Percentiles rank a stretch among this genome's conserved stretches.
Evolutionary conservation across 2,797 vertebrate genomes (phyloP).

Genomic region (Knipowitschia caucasica): DNA sequence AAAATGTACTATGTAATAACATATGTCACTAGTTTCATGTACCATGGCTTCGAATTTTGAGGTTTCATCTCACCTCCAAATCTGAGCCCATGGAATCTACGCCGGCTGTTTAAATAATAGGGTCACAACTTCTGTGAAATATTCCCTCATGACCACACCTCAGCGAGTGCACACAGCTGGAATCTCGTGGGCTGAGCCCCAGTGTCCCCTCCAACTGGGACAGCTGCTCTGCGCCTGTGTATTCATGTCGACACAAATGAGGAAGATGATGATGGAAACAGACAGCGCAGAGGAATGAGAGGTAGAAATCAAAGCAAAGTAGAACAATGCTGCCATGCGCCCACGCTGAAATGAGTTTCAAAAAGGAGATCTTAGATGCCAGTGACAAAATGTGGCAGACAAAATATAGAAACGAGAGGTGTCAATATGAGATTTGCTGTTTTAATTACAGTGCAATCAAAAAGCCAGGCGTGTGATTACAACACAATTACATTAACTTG

Average conservation of each 20-base stretch:
- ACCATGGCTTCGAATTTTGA: no score
- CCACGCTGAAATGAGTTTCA: slow-evolving; percentile 57
- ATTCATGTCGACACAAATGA: slow-evolving; percentile 10
- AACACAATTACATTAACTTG: slow-evolving; percentile 6
- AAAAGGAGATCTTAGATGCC: slow-evolving; percentile 55
- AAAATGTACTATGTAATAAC: no score
- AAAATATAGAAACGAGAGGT: slow-evolving; percentile 12
- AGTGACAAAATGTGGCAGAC: slow-evolving; percentile 43
- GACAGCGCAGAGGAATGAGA: slow-evolving; percentile 11
- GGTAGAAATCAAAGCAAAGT: slow-evolving; percentile 39
- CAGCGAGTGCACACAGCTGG: slow-evolving; percentile 19
- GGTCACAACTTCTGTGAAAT: background rate
- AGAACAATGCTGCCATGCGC: slow-evolving; percentile 29
- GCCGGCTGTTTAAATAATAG: background rate
- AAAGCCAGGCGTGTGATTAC: background rate
- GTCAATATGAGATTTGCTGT: slow-evolving; percentile 14
- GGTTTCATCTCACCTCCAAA: no score
- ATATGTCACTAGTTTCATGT: no score
- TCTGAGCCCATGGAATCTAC: no score
- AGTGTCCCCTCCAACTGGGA: slow-evolving; percentile 39
- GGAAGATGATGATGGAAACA: slow-evolving; percentile 17
- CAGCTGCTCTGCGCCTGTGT: slow-evolving; percentile 9
- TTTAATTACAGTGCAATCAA: slow-evolving; percentile 21
- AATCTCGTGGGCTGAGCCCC: slow-evolving; percentile 46
- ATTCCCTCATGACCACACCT: slow-evolving; percentile 13